These are phyloP conservation scores for Notolabrus celidotus DNA, from an alignment of 2,797 vertebrate species.

Conservation along the genomic window DNA sequence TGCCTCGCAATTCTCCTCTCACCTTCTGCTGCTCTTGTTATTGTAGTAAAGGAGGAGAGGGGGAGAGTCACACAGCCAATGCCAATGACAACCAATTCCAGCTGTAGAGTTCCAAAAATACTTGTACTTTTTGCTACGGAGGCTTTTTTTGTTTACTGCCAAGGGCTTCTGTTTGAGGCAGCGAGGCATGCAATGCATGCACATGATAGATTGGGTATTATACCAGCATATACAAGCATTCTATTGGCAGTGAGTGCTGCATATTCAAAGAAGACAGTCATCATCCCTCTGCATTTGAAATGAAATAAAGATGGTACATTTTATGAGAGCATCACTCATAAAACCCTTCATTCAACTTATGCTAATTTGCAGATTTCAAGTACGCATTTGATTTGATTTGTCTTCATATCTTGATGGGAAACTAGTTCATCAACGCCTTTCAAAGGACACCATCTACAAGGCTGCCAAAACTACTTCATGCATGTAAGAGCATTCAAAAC, in stretches of 20 bases:
- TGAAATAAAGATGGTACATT: too few species aligned
- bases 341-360: too few species aligned
- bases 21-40: slow-evolving; percentile 21
- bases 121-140: slow-evolving; percentile 15
- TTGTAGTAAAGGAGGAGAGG: slow-evolving; percentile 2
- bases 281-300: background rate
- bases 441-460: background rate
- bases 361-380: too few species aligned
- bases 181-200: too few species aligned
- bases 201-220: background rate
- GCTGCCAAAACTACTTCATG: too few species aligned
- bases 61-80: slow-evolving; percentile 7
- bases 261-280: background rate
- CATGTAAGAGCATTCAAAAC: too few species aligned
- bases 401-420: too few species aligned
- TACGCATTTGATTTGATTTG: too few species aligned
- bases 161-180: background rate
- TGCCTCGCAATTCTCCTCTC: slow-evolving; percentile 5
- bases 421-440: background rate
- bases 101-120: slow-evolving; percentile 24
- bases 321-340: too few species aligned
- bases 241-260: background rate
- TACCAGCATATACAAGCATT: background rate
- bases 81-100: slow-evolving; percentile 3
- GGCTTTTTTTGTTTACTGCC: background rate